Conservation (phyloP, 1,140 invertebrate species). For the Dolichoris vasculosae region DNA sequence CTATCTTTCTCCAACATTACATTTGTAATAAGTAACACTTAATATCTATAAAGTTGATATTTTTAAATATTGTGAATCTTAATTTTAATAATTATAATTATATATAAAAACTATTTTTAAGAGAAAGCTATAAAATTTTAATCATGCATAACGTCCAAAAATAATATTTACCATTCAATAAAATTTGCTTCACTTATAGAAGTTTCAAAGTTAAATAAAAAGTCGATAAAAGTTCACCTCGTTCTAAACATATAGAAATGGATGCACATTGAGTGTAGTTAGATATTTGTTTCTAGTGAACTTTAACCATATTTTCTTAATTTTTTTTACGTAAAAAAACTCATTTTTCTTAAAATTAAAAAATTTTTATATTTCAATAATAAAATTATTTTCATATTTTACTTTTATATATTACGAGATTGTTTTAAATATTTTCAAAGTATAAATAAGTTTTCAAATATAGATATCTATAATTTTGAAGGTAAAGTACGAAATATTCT, state of each 20-base stretch:
- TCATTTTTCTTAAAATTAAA: slow-evolving; percentile 3
- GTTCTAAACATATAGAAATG: slow-evolving; percentile 15
- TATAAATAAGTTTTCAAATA: too few relatives aligned
- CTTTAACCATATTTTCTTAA: slow-evolving; percentile 10
- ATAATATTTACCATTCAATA: not conserved
- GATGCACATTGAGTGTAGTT: not conserved
- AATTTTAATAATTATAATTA: too few relatives aligned
- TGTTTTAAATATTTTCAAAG: too few relatives aligned
- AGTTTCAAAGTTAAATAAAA: slow-evolving; percentile 2
- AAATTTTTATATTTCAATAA: not conserved
- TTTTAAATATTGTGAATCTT: too few relatives aligned
- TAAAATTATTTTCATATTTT: not conserved
- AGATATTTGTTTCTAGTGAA: slow-evolving; percentile 7
- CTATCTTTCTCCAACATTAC: too few relatives aligned
- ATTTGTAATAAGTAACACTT: too few relatives aligned
- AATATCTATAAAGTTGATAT: too few relatives aligned
- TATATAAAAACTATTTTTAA: not conserved
- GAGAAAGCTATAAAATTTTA: not conserved
- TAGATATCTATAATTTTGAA: too few relatives aligned
- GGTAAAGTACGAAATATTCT: too few relatives aligned
- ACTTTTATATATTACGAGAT: not conserved
- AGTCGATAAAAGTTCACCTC: slow-evolving; percentile 3
- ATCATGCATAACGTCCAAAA: not conserved
- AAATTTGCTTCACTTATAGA: not conserved
- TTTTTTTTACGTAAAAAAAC: not conserved